Conservation (phyloP, 23 tunicate species). For the Ciona savignyi region DNA sequence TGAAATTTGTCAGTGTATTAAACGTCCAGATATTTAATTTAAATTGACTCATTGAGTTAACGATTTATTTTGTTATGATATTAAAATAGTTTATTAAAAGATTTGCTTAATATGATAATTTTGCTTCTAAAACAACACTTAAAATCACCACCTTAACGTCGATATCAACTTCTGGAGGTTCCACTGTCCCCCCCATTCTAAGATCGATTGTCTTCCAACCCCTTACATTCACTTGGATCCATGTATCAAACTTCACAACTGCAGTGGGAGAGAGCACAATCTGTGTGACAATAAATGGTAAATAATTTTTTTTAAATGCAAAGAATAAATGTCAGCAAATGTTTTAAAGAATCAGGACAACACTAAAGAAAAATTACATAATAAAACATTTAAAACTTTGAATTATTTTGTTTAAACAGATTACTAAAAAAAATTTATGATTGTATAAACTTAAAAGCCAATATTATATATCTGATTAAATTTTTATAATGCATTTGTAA, state of each 20-base stretch:
- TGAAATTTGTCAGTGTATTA: too few species aligned
- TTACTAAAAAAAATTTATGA: too few species aligned
- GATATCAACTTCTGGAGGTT: constrained; percentile 85
- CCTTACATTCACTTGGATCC: constrained; percentile 86
- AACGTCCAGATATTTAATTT: background rate
- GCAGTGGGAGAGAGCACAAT: constrained; percentile 61
- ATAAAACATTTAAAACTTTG: too few species aligned
- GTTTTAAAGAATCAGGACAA: too few species aligned
- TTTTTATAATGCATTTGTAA: too few species aligned
- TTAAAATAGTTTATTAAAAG: too few species aligned
- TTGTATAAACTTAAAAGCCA: too few species aligned
- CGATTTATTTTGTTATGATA: background rate
- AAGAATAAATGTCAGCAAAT: too few species aligned
- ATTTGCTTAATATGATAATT: background rate
- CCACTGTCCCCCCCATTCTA: constrained; percentile 86
- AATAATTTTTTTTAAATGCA: too few species aligned
- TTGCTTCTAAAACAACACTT: background rate
- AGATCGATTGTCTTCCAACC: constrained; percentile 88
- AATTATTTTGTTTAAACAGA: too few species aligned
- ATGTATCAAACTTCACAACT: constrained; percentile 85
- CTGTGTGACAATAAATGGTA: constrained; percentile 21
- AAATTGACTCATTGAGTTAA: background rate
- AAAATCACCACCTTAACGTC: constrained; percentile 55
- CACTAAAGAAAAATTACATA: too few species aligned
- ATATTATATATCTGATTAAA: too few species aligned